Percentiles rank a stretch among this genome's conserved stretches.
phyloP scores from a whole-genome alignment of 2,797 vertebrate species.

The Rhadinocentrus ornatus region DNA sequence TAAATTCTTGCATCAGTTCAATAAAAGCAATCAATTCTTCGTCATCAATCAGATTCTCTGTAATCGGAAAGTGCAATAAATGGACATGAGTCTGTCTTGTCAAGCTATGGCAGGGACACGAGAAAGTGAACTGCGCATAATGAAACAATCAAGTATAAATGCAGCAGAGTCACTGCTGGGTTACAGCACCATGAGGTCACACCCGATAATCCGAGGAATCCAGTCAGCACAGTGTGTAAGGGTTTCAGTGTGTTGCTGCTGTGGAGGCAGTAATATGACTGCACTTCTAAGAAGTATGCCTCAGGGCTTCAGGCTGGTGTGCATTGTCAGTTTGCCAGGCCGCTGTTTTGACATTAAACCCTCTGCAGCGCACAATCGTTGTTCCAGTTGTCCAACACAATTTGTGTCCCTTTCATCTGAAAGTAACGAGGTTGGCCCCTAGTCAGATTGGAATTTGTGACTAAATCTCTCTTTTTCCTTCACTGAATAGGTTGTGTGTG shows the following conservation, averaged over 20 bases:
- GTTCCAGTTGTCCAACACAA: conserved; percentile 76
- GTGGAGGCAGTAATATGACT: conserved; percentile 55
- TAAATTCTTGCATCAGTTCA: conserved; percentile 63
- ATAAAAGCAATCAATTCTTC: conserved; percentile 56
- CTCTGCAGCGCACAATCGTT: conserved; percentile 61
- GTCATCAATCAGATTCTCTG: conserved; percentile 59
- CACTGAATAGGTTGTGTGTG: neutral
- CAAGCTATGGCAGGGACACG: conserved; percentile 7
- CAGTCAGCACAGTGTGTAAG: conserved; percentile 31
- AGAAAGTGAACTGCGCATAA: conserved; percentile 26
- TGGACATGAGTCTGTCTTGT: conserved; percentile 60
- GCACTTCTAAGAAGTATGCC: conserved; percentile 56
- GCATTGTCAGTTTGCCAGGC: conserved; percentile 58
- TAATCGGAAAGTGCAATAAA: conserved; percentile 52
- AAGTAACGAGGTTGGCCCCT: conserved; percentile 59
- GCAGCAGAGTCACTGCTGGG: conserved; percentile 29
- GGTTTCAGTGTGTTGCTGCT: conserved; percentile 26
- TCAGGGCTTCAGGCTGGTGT: conserved; percentile 57
- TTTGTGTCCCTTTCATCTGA: conserved; percentile 77
- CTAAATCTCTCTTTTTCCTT: conserved; percentile 8
- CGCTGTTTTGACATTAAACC: conserved; percentile 77
- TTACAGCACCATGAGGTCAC: conserved; percentile 32
- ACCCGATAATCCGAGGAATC: conserved; percentile 42
- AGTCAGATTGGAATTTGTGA: conserved; percentile 25
- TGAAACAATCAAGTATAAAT: conserved; percentile 40